phyloP scores from a whole-genome alignment of 2,888 invertebrate genomes.

The Campoletis raptor region DNA sequence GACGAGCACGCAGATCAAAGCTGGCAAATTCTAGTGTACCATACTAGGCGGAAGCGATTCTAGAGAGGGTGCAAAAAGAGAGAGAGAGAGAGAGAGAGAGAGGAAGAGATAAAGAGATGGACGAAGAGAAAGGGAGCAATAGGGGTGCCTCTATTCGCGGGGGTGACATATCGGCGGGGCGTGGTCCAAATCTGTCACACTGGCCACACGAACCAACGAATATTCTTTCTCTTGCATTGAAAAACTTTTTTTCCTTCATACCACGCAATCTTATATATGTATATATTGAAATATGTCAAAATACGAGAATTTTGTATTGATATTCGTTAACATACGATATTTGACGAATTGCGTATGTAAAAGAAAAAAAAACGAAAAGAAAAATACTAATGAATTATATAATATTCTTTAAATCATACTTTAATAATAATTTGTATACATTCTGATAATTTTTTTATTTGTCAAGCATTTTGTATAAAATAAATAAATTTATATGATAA shows the following conservation, averaged over 20 bases:
- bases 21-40: constrained; percentile 77
- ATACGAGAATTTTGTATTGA: not conserved
- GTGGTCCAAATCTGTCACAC: constrained; percentile 85
- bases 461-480: not conserved
- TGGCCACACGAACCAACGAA: constrained; percentile 80
- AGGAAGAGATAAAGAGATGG: constrained; percentile 60
- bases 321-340: not conserved
- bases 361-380: not conserved
- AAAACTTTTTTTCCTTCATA: constrained; percentile 26
- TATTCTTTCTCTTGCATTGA: constrained; percentile 46
- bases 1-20: constrained; percentile 77
- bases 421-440: too few species aligned
- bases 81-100: constrained; percentile 68
- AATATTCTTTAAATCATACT: not conserved
- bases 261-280: not conserved
- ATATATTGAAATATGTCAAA: constrained; percentile 1
- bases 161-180: constrained; percentile 83
- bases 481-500: not conserved
- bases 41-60: constrained; percentile 64
- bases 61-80: constrained; percentile 59
- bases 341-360: not conserved
- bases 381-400: not conserved
- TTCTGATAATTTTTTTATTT: not conserved
- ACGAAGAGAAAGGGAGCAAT: constrained; percentile 67
- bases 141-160: constrained; percentile 71